Percentiles rank a stretch among this genome's conserved stretches.
Conservation (phyloP, 2,797 vertebrate species). For the Notolabrus celidotus region DNA sequence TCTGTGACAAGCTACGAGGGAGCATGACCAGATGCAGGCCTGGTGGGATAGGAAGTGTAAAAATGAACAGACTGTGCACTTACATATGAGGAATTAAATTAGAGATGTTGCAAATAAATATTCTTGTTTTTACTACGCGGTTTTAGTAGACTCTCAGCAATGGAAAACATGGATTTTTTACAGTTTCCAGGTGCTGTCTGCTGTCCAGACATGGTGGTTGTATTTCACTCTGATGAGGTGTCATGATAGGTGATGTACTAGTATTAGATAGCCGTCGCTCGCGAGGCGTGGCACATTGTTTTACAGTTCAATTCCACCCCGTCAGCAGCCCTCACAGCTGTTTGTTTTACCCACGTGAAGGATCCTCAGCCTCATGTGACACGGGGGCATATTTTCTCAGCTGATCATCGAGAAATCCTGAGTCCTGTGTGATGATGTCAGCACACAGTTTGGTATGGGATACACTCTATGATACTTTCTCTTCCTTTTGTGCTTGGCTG, state of each 20-base stretch:
- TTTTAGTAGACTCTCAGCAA: constrained; percentile 17
- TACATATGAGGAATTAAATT: constrained; percentile 38
- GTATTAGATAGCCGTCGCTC: constrained; percentile 62
- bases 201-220: constrained; percentile 29
- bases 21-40: constrained; percentile 49
- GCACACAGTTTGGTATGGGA: constrained; percentile 42
- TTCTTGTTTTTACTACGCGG: background rate
- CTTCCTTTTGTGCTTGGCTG: constrained; percentile 3
- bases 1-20: constrained; percentile 66
- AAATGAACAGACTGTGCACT: constrained; percentile 39
- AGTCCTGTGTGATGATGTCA: constrained; percentile 71
- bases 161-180: constrained; percentile 34
- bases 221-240: constrained; percentile 71
- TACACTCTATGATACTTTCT: constrained; percentile 24
- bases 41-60: constrained; percentile 41
- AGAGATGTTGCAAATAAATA: constrained; percentile 20
- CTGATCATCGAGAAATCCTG: constrained; percentile 51
- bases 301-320: constrained; percentile 79
- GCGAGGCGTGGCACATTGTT: constrained; percentile 66
- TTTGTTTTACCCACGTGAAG: constrained; percentile 74
- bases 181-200: constrained; percentile 53
- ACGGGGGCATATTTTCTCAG: constrained; percentile 63
- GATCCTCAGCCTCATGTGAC: constrained; percentile 66
- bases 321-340: constrained; percentile 76
- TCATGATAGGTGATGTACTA: constrained; percentile 71